Percentiles rank a stretch among this genome's conserved stretches.
These are phyloP conservation scores for Salvator merianae DNA, from an alignment of 2,113 vertebrate species.

Conservation along the genomic window DNA sequence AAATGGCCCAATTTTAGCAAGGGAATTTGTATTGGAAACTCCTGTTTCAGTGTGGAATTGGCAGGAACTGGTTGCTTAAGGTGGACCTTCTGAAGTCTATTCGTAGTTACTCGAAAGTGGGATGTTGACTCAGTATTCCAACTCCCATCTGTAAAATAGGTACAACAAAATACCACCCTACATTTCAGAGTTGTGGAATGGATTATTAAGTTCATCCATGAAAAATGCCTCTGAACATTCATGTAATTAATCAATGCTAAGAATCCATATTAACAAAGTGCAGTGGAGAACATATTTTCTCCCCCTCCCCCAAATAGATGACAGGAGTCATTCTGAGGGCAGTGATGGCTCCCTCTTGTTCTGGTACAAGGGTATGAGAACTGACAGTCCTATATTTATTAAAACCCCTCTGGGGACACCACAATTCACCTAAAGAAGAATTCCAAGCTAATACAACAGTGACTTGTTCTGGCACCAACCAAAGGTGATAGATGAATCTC, in stretches of 20 bases:
- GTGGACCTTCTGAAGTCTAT: too few species aligned
- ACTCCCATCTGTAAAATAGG: background rate
- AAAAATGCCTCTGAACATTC: background rate
- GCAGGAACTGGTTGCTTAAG: too few species aligned
- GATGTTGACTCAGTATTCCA: too few species aligned
- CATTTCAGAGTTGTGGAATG: background rate
- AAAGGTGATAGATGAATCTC: slow-evolving; percentile 9
- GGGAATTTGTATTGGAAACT: too few species aligned
- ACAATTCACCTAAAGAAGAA: slow-evolving; percentile 15
- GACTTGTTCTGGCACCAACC: background rate
- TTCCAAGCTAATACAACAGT: background rate
- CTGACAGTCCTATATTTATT: background rate
- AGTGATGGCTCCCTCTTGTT: background rate
- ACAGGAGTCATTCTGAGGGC: background rate
- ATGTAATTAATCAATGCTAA: background rate
- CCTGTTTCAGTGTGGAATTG: too few species aligned
- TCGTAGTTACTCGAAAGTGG: too few species aligned
- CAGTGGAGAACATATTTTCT: background rate
- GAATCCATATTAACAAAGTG: background rate
- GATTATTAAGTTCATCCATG: background rate
- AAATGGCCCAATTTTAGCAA: too few species aligned
- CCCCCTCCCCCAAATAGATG: background rate
- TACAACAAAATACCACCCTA: background rate
- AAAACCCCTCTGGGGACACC: background rate
- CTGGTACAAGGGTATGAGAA: background rate